Evolutionary conservation across 2,888 invertebrate genomes (phyloP).

Genomic region (Melikaiella ostensackeni): DNA sequence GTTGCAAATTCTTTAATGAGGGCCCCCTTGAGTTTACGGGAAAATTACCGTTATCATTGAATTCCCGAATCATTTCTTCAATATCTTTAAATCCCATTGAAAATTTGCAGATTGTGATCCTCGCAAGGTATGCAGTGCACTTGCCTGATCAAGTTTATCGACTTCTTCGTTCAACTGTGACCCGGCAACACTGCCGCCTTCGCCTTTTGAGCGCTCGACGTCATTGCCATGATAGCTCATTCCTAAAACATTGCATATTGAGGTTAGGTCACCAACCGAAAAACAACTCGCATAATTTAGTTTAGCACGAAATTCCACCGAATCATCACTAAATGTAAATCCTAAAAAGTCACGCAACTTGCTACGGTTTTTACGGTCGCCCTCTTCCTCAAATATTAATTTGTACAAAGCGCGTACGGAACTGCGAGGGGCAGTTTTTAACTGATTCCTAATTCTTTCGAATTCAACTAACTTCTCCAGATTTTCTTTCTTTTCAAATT

Average conservation of each 20-base stretch:
- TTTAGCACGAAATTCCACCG: not conserved
- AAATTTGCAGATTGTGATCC: not conserved
- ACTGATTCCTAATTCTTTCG: not conserved
- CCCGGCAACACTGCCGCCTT: not conserved
- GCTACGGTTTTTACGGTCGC: not conserved
- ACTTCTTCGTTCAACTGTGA: not conserved
- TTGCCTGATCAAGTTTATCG: not conserved
- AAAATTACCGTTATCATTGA: slow-evolving; percentile 37
- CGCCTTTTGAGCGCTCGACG: not conserved
- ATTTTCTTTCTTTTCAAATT: not conserved
- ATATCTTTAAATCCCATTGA: slow-evolving; percentile 36
- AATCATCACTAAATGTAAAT: slow-evolving; percentile 18
- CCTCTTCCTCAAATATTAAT: not conserved
- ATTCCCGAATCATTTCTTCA: slow-evolving; percentile 43
- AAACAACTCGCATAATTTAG: slow-evolving; percentile 2
- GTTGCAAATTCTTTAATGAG: slow-evolving; percentile 41
- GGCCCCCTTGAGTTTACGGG: slow-evolving; percentile 34
- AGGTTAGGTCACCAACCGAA: slow-evolving; percentile 31
- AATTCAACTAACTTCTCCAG: not conserved
- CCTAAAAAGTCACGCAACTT: not conserved
- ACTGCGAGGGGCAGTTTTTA: not conserved
- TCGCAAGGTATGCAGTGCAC: too few species aligned
- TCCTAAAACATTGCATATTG: slow-evolving; percentile 40
- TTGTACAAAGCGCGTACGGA: not conserved
- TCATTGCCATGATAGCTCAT: not conserved